Percentiles rank a stretch among this genome's conserved stretches.
These are phyloP conservation scores for Enteromius mattozi DNA, from an alignment of 2,797 vertebrate genomes.

Conservation along the genomic window DNA sequence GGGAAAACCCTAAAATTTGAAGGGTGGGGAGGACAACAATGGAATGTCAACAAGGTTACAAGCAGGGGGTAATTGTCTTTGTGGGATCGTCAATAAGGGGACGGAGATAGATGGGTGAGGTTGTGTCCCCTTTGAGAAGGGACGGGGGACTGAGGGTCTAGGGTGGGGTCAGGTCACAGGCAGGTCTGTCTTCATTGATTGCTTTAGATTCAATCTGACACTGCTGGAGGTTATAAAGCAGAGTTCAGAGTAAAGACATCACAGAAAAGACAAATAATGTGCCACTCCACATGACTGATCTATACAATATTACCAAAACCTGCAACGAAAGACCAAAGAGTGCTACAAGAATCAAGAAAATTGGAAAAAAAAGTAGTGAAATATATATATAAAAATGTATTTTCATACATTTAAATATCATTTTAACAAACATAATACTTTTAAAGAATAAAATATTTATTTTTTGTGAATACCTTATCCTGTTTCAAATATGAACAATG, in stretches of 20 bases:
- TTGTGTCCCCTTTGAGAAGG: neutral
- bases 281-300: neutral
- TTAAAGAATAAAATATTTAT: too few species aligned
- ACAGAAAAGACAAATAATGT: too few species aligned
- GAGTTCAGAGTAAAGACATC: constrained; percentile 33
- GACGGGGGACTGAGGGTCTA: neutral
- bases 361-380: neutral
- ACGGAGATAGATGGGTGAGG: constrained; percentile 32
- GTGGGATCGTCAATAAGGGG: constrained; percentile 62
- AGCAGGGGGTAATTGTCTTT: constrained; percentile 71
- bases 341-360: neutral
- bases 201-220: constrained; percentile 46
- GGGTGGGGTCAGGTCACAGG: constrained; percentile 63
- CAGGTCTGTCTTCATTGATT: constrained; percentile 72
- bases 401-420: neutral
- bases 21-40: constrained; percentile 32
- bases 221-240: constrained; percentile 26
- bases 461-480: too few species aligned
- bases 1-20: constrained; percentile 44
- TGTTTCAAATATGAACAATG: neutral
- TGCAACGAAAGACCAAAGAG: neutral
- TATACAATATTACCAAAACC: neutral
- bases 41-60: constrained; percentile 70
- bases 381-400: neutral
- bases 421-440: neutral